Conservation (phyloP, 2,113 vertebrate species). For the Antigone vipio region DNA sequence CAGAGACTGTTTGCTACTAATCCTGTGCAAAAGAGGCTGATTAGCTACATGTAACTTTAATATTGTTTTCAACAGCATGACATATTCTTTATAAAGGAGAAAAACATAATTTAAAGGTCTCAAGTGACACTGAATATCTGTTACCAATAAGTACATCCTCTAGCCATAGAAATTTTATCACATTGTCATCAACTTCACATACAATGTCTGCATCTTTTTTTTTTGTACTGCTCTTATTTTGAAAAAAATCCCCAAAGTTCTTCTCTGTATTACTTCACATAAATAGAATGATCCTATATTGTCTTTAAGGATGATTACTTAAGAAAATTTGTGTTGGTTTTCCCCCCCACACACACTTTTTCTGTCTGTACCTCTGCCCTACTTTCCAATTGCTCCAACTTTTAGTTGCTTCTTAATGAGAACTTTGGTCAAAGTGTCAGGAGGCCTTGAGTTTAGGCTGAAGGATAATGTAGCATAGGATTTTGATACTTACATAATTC, state of each 20-base stretch:
- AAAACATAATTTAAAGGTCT: background rate
- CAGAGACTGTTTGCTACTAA: background rate
- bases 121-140: background rate
- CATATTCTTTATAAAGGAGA: background rate
- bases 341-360: too few relatives aligned
- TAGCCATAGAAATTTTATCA: background rate
- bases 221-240: background rate
- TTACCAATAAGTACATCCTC: background rate
- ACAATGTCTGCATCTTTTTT: background rate
- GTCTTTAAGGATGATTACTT: background rate
- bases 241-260: background rate
- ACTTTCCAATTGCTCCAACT: background rate
- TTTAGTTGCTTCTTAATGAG: background rate
- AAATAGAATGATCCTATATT: background rate
- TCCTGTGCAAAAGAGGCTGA: background rate
- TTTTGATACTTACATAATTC: background rate
- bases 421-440: background rate
- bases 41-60: background rate
- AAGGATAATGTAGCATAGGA: background rate
- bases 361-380: background rate
- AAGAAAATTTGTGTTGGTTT: background rate
- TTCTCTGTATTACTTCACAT: background rate
- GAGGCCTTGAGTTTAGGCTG: background rate
- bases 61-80: background rate
- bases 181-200: background rate